Percentiles rank a stretch among this genome's conserved stretches.
phyloP scores from a whole-genome alignment of 2,888 invertebrate genomes.

The Phrixothrix hirtus region DNA sequence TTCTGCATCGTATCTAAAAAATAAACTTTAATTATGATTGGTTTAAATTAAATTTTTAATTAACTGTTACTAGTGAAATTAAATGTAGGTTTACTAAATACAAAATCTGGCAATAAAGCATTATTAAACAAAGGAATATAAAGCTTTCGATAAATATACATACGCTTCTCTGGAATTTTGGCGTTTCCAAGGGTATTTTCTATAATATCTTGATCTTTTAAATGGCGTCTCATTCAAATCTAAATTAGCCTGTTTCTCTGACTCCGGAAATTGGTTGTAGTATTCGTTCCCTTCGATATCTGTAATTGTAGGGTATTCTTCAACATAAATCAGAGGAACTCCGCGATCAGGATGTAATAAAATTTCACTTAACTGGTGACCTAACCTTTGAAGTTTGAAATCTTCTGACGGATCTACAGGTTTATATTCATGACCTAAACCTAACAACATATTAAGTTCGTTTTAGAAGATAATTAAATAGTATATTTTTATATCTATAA shows the following conservation, averaged over 20 bases:
- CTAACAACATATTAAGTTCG: too few species aligned
- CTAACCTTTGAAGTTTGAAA: slow-evolving; percentile 31
- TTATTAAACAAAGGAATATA: too few species aligned
- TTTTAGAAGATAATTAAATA: too few species aligned
- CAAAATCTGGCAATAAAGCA: background rate
- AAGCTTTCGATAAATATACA: slow-evolving; percentile 10
- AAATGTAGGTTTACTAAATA: too few species aligned
- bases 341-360: slow-evolving; percentile 46
- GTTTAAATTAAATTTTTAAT: too few species aligned
- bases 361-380: slow-evolving; percentile 41
- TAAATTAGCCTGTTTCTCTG: slow-evolving; percentile 7
- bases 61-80: too few species aligned
- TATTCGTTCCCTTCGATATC: slow-evolving; percentile 14
- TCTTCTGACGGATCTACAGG: slow-evolving; percentile 3
- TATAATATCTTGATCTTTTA: slow-evolving; percentile 63
- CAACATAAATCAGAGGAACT: slow-evolving; percentile 52
- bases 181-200: slow-evolving; percentile 67
- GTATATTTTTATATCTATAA: too few species aligned
- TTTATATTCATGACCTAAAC: too few species aligned
- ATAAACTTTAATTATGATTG: too few species aligned
- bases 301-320: slow-evolving; percentile 36
- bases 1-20: slow-evolving; percentile 61
- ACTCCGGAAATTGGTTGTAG: slow-evolving; percentile 21
- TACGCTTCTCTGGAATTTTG: slow-evolving; percentile 56
- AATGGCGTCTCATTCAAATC: slow-evolving; percentile 30